phyloP scores from a whole-genome alignment of 2,113 vertebrate genomes.

The Nyctibius bracteatus region DNA sequence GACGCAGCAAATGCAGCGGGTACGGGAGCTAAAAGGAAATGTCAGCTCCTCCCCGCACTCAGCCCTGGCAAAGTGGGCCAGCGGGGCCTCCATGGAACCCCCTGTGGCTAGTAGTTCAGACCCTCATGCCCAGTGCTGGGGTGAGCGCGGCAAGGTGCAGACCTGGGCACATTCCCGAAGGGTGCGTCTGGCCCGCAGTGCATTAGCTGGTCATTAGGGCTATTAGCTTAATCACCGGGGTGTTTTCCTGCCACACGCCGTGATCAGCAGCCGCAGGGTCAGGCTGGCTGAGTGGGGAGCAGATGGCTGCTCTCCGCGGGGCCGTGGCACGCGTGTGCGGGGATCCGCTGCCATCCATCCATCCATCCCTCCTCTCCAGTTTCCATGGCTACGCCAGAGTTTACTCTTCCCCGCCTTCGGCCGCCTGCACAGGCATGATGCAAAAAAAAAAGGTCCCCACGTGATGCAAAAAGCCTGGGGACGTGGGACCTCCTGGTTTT shows the following conservation, averaged over 20 bases:
- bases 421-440: not conserved
- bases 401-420: slow-evolving; percentile 48
- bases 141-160: accelerated
- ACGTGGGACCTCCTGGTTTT: not conserved
- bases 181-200: not conserved
- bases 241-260: not conserved
- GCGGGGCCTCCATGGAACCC: not conserved
- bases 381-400: slow-evolving; percentile 68
- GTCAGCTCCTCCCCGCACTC: not conserved
- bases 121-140: not conserved
- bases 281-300: not conserved
- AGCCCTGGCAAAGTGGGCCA: accelerated
- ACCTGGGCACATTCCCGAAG: not conserved
- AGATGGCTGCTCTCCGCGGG: not conserved
- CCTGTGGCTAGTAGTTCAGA: too few relatives aligned
- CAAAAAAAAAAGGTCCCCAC: not conserved
- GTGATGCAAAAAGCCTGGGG: slow-evolving; percentile 6
- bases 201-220: not conserved
- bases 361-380: slow-evolving; percentile 16
- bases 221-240: not conserved
- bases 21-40: not conserved
- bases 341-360: not conserved
- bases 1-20: not conserved
- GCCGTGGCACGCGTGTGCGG: not conserved
- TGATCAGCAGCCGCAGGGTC: not conserved